phyloP scores from a whole-genome alignment of 2,888 invertebrate species.

The Cerceris rybyensis region DNA sequence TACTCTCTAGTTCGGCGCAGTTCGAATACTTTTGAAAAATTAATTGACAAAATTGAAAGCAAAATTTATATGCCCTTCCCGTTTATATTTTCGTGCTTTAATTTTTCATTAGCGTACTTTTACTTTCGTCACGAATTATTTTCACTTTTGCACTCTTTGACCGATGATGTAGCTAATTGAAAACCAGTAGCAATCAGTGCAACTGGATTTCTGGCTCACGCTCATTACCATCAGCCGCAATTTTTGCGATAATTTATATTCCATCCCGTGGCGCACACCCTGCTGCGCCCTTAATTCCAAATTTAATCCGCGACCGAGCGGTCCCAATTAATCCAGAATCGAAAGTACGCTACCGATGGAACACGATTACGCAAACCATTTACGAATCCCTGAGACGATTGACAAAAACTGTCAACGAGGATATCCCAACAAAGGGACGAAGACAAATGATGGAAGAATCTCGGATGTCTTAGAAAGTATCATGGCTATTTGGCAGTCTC shows the following conservation, averaged over 20 bases:
- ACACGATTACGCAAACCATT: constrained; percentile 47
- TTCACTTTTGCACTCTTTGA: not conserved
- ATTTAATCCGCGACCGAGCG: constrained; percentile 72
- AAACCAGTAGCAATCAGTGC: constrained; percentile 30
- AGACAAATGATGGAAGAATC: not conserved
- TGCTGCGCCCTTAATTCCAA: constrained; percentile 73
- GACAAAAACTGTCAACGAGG: constrained; percentile 5
- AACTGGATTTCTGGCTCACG: constrained; percentile 32
- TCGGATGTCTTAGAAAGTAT: not conserved
- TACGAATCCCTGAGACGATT: not conserved
- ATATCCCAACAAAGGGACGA: not conserved
- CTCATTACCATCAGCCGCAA: constrained; percentile 70
- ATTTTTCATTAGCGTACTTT: not conserved
- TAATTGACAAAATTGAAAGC: too few relatives aligned
- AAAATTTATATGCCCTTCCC: too few relatives aligned
- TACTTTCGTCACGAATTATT: not conserved
- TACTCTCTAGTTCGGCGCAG: not conserved
- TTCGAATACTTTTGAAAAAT: too few relatives aligned
- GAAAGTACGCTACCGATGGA: constrained; percentile 57
- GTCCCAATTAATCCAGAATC: constrained; percentile 65
- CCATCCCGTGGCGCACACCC: constrained; percentile 64
- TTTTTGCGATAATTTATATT: constrained; percentile 74
- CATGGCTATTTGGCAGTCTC: too few relatives aligned
- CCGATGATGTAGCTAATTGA: constrained; percentile 28
- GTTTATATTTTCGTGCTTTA: not conserved